Evolutionary conservation across 2,888 invertebrate genomes (phyloP), one percentile per base, ranked within the genome.

Genomic region (Lepidochrysops patricia): DNA sequence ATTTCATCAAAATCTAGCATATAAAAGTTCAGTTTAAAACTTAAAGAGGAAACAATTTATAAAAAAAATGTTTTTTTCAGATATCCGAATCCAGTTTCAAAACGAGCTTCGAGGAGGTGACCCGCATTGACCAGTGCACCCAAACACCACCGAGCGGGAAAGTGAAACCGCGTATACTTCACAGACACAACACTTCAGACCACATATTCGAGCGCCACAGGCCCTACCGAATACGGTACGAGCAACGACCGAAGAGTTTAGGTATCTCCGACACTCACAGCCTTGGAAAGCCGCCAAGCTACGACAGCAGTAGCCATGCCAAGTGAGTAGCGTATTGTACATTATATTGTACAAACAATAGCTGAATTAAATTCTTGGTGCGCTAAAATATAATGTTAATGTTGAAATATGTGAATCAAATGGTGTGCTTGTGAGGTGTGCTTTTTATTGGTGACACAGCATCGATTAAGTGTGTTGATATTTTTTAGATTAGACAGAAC

Each of bases 181-280:
- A 90, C 77, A 80, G 91, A 75, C 88, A 90, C 72, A 83, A 90
- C 76, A 91, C 91, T 13, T 82, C 86, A 50, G 91, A 91, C 82
- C 79, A 89, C 75, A 69, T 84, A 66, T 67, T 79, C 77, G 84
- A 82, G 70, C 64, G 79, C 60, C 75, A 79, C 71, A 74, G 75
- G 61, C 67, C 76, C 43, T 69, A 74, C 67, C 72, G 79, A 58
- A 65, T 70, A 9, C 49, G 58, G 65, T 80, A 75, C 69, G 82
- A 82, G 57, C 65, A 66, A 50, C 66, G 84, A 62, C 82, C 83
- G 34, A 84, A 82, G 72, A 80, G 80, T 65, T 68, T 88, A 63
- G 86, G 80, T 35, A 73, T 83, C 63, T 81, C 82, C 65, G 87
- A 89, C 62, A 81, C 87, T 6, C 86, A 80, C 63, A 77, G 76